Evolutionary conservation across 2,888 invertebrate species (phyloP).

Genomic region (Orchestes rusci): DNA sequence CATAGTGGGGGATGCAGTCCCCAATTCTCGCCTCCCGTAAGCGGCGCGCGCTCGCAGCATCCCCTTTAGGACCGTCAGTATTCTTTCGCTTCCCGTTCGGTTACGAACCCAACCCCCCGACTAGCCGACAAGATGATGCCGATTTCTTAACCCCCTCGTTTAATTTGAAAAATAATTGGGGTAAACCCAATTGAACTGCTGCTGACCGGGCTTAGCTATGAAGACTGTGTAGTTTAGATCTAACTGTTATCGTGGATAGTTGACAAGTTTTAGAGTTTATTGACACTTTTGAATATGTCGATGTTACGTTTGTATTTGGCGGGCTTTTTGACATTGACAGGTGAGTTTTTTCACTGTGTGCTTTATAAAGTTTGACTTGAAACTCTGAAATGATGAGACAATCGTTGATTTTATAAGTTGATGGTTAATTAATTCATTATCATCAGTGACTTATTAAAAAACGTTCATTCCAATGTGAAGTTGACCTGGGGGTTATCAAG

Average conservation of each 20-base stretch:
- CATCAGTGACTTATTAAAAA: too few species aligned
- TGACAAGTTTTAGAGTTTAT: conserved; percentile 19
- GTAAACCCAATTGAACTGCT: too few species aligned
- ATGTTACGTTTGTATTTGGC: conserved; percentile 18
- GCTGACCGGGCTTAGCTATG: conserved; percentile 10
- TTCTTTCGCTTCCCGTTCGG: conserved; percentile 14
- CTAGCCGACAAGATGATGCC: conserved; percentile 14
- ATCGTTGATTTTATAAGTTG: too few species aligned
- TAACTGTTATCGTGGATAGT: conserved; percentile 4
- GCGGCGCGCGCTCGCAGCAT: conserved; percentile 24
- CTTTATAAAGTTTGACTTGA: too few species aligned
- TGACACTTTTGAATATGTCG: conserved; percentile 14
- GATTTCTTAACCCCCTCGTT: conserved; percentile 13
- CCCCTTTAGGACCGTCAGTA: conserved; percentile 18
- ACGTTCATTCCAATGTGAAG: too few species aligned
- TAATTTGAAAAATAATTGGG: too few species aligned
- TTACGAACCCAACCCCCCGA: conserved; percentile 9
- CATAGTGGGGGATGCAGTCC: conserved; percentile 7
- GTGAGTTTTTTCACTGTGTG: conserved; percentile 16
- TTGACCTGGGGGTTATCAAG: too few species aligned
- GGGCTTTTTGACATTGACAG: conserved; percentile 20
- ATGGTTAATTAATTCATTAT: too few species aligned
- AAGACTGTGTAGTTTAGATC: conserved; percentile 11
- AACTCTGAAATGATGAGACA: too few species aligned
- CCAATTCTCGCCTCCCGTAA: conserved; percentile 7